phyloP scores from a whole-genome alignment of 2,797 vertebrate genomes.

The Balearica regulorum region DNA sequence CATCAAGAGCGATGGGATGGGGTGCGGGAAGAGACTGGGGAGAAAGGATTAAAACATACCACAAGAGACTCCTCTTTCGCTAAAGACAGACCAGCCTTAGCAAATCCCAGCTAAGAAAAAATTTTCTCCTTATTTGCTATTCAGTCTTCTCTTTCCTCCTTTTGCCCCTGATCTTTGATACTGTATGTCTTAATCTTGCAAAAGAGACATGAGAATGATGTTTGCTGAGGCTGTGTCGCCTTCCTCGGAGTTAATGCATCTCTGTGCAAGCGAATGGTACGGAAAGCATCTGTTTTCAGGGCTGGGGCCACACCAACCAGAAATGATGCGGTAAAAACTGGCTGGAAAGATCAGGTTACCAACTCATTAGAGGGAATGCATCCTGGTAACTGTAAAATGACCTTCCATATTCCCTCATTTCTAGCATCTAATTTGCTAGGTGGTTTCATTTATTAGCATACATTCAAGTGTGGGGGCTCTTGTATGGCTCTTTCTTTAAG shows the following conservation, averaged over 20 bases:
- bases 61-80: background rate
- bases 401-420: constrained; percentile 30
- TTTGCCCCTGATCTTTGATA: background rate
- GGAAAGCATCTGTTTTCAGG: background rate
- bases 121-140: background rate
- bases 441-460: constrained; percentile 63
- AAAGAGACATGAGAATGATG: background rate
- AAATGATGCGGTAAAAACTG: background rate
- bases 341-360: constrained; percentile 55
- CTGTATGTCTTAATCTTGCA: background rate
- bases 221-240: background rate
- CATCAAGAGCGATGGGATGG: background rate
- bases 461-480: constrained; percentile 70
- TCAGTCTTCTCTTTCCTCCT: background rate
- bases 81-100: background rate
- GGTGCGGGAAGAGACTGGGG: background rate
- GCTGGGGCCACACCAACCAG: background rate
- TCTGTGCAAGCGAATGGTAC: background rate
- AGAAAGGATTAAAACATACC: background rate
- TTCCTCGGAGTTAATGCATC: background rate
- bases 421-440: constrained; percentile 51
- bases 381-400: constrained; percentile 59
- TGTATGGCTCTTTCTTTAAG: constrained; percentile 47
- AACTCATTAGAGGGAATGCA: constrained; percentile 46
- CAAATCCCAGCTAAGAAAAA: background rate